Conservation (phyloP, 2,888 invertebrate genomes). For the Perithous albicinctus region DNA sequence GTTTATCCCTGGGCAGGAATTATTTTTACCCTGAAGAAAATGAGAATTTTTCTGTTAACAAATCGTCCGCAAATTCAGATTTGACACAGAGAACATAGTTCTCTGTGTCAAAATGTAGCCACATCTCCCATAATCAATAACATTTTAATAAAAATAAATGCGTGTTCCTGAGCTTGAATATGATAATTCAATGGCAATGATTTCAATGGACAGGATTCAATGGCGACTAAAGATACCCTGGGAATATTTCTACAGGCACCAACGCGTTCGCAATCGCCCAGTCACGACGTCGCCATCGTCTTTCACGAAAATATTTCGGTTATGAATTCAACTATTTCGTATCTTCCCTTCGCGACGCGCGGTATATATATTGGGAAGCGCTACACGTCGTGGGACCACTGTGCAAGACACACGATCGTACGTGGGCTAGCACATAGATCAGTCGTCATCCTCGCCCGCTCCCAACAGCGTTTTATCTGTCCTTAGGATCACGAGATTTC, state of each 20-base stretch:
- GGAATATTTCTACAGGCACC: slow-evolving; percentile 1
- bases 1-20: too few relatives aligned
- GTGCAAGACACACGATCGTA: slow-evolving; percentile 54
- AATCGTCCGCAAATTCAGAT: too few relatives aligned
- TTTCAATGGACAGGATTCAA: slow-evolving; percentile 1
- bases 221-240: background rate
- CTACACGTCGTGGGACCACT: slow-evolving; percentile 16
- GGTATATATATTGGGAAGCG: slow-evolving; percentile 32
- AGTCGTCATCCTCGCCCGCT: slow-evolving; percentile 52
- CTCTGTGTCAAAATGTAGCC: too few relatives aligned
- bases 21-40: too few relatives aligned
- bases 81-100: too few relatives aligned
- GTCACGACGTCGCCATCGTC: slow-evolving; percentile 32
- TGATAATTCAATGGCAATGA: background rate
- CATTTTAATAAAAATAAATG: background rate
- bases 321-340: slow-evolving; percentile 65
- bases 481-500: slow-evolving; percentile 68
- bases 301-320: slow-evolving; percentile 61
- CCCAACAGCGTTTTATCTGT: slow-evolving; percentile 54
- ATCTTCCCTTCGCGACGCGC: slow-evolving; percentile 38
- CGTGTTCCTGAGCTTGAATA: background rate
- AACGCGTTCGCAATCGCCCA: slow-evolving; percentile 5
- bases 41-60: too few relatives aligned
- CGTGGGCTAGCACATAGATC: slow-evolving; percentile 63
- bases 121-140: too few relatives aligned